Base-by-base conservation (phyloP, 2,888 invertebrate species). In the Chrysolina oricalcia region DNA sequence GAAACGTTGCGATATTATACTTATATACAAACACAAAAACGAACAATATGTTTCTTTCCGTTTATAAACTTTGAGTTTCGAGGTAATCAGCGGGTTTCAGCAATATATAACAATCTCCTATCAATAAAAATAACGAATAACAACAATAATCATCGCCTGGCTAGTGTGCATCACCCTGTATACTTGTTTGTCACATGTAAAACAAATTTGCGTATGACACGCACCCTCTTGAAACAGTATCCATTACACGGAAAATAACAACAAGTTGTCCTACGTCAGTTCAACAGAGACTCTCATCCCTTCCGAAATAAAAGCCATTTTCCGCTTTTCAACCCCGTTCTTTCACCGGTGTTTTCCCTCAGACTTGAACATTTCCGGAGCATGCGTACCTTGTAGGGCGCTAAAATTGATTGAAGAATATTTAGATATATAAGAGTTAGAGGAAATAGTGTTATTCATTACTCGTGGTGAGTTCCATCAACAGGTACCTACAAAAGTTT, bases 391-490 rank as follows among this genome's bases (percentile, higher is more conserved):
- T 46, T 73, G 75, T 72, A 76, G 76, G 80, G 83, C 83, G 82
- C 81, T 83, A 81, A 83, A 83, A 83, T 81, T 79, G 81, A 83
- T 83, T 79, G 80, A 80, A 68, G 77, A 76, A 80, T 78, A 76
- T 81, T 81, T 79, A 80, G 78, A 78, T 82, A 83, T 82, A 82
- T 78, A 78, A 76, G 81, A 82, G 82, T 80, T 76, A 75, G 64
- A 73, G 76, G 70, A 74, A 78, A 78, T 78, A 73, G 74, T 76
- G 76, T 78, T 76, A 76, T 72, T 78, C 78, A 78, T 78, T 76
- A 74, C 72, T 70, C 69, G 78, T 73, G 75, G 73, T 73, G 77
- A 66, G 77, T 73, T 73, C 73, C 48, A 78, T 78, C 78, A 78
- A 78, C 78, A 78, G 78, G 78, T 78, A 73, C 56, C 59, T 59